Evolutionary conservation across 1,140 invertebrate species (phyloP).

Genomic region (Metopolophium dirhodum): DNA sequence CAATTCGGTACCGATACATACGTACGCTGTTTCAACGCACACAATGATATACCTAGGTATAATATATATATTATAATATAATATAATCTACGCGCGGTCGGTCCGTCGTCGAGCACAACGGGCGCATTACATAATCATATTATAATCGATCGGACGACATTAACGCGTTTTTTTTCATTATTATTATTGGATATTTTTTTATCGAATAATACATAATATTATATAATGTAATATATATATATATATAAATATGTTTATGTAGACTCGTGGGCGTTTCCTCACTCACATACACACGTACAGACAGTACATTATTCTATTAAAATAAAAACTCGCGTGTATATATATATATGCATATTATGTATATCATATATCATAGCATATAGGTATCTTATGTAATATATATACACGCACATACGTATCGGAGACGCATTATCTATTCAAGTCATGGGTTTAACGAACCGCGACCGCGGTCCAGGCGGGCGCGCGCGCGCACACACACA

Average conservation of each 20-base stretch:
- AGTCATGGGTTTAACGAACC: constrained; percentile 28
- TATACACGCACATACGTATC: neutral
- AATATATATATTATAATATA: neutral
- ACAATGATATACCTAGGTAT: neutral
- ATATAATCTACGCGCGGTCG: neutral
- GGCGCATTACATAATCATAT: constrained; percentile 4
- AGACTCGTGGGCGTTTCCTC: constrained; percentile 21
- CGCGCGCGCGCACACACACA: neutral
- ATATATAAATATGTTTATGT: neutral
- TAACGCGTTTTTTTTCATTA: constrained; percentile 14
- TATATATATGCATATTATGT: neutral
- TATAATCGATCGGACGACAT: constrained; percentile 29
- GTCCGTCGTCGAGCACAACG: neutral
- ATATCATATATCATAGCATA: neutral
- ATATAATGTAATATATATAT: no score
- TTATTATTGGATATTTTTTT: neutral
- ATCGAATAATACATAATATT: constrained; percentile 4
- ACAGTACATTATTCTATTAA: neutral
- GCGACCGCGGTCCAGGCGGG: neutral
- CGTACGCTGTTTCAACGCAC: no score
- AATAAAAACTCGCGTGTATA: neutral
- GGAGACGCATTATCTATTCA: neutral
- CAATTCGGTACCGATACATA: neutral
- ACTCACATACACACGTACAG: neutral
- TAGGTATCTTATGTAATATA: neutral